phyloP scores from a whole-genome alignment of 2,113 vertebrate genomes.

The Cyprinodon variegatus region DNA sequence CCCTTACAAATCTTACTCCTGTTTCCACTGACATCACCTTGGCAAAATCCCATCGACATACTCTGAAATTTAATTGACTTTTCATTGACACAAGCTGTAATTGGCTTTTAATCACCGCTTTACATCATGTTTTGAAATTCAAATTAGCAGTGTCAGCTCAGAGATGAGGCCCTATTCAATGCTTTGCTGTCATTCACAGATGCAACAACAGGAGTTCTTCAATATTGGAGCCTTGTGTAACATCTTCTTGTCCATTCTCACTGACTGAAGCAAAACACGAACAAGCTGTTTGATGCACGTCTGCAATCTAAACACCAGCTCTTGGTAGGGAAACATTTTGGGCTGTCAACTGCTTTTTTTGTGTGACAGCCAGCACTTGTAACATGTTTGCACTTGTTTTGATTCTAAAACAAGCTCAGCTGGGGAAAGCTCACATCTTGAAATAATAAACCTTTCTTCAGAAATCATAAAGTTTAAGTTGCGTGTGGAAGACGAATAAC shows the following conservation, averaged over 20 bases:
- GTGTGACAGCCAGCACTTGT: neutral
- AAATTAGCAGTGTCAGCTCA: slow-evolving; percentile 67
- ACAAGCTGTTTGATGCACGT: slow-evolving; percentile 3
- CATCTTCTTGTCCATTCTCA: slow-evolving; percentile 22
- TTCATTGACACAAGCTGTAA: slow-evolving; percentile 66
- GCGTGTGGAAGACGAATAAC: neutral
- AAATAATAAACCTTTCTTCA: neutral
- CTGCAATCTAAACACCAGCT: slow-evolving; percentile 12
- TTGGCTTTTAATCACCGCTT: slow-evolving; percentile 80
- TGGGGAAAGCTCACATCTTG: neutral
- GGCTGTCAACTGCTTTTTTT: neutral
- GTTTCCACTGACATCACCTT: slow-evolving; percentile 29
- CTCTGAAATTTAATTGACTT: slow-evolving; percentile 74
- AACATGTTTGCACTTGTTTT: neutral
- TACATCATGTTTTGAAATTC: slow-evolving; percentile 80
- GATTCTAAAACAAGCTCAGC: neutral
- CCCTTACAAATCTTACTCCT: slow-evolving; percentile 10
- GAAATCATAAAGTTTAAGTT: neutral
- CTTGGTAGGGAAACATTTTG: slow-evolving; percentile 6
- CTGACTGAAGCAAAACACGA: slow-evolving; percentile 13
- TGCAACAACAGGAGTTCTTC: slow-evolving; percentile 23
- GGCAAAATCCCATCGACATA: slow-evolving; percentile 28
- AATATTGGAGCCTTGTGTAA: slow-evolving; percentile 52
- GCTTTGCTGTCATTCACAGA: slow-evolving; percentile 42
- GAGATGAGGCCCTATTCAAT: slow-evolving; percentile 50